Evolutionary conservation across 2,888 invertebrate genomes (phyloP).

Genomic region (Nysson spinosus): DNA sequence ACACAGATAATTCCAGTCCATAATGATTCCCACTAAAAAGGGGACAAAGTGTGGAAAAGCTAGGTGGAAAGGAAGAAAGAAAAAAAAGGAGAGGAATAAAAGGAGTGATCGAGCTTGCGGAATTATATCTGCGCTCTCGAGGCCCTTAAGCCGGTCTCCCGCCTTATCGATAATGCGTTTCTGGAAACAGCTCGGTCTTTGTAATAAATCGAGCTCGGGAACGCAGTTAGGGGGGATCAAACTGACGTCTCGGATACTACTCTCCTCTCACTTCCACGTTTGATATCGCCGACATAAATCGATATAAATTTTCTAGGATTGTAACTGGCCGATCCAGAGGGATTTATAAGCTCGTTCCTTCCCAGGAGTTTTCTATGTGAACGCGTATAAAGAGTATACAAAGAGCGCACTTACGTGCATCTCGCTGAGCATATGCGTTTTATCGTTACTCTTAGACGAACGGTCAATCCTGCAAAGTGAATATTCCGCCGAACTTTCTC

Average conservation of each 20-base stretch:
- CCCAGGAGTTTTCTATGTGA: slow-evolving; percentile 4
- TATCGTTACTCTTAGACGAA: slow-evolving; percentile 32
- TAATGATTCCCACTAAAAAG: slow-evolving; percentile 14
- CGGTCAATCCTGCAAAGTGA: slow-evolving; percentile 51
- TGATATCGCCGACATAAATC: slow-evolving; percentile 49
- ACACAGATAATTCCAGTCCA: background rate
- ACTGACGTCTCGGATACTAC: slow-evolving; percentile 48
- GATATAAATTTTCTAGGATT: slow-evolving; percentile 58
- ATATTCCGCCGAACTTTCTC: slow-evolving; percentile 24
- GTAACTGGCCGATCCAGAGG: slow-evolving; percentile 26
- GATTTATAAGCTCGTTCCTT: slow-evolving; percentile 35
- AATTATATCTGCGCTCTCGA: slow-evolving; percentile 44
- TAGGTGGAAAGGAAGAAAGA: slow-evolving; percentile 9
- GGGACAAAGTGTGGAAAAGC: background rate
- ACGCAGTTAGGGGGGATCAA: slow-evolving; percentile 59
- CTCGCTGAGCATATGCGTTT: slow-evolving; percentile 25
- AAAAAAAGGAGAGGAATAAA: slow-evolving; percentile 10
- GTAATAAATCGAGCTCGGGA: slow-evolving; percentile 58
- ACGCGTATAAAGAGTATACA: background rate
- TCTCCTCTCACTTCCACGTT: slow-evolving; percentile 8
- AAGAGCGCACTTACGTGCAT: slow-evolving; percentile 6
- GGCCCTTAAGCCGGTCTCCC: slow-evolving; percentile 25
- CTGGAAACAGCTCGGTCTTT: slow-evolving; percentile 42
- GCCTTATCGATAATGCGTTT: slow-evolving; percentile 59
- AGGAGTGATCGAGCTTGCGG: slow-evolving; percentile 17